phyloP scores from a whole-genome alignment of 2,888 invertebrate species.

The Endomychus coccineus region DNA sequence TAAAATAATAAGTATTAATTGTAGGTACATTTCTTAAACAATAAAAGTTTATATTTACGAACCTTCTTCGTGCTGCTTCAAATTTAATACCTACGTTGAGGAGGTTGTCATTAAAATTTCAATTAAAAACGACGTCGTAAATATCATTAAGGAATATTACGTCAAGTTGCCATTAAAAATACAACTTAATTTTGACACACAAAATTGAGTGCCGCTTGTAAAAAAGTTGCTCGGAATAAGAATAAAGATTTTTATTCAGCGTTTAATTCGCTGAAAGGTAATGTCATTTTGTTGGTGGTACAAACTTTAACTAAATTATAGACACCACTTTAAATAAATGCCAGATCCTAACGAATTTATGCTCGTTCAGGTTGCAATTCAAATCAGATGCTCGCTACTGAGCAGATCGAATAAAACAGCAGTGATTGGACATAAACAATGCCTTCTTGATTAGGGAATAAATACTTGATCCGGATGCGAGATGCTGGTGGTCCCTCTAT shows the following conservation, averaged over 20 bases:
- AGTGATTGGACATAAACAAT: conserved; percentile 41
- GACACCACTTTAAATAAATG: conserved; percentile 38
- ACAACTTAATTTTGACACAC: background rate
- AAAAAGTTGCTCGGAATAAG: no score
- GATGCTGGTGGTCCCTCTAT: conserved; percentile 38
- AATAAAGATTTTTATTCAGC: conserved; percentile 11
- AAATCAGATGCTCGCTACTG: conserved; percentile 37
- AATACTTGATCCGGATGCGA: conserved; percentile 34
- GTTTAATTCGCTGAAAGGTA: conserved; percentile 22
- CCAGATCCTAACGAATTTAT: conserved; percentile 40
- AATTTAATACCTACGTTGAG: no score
- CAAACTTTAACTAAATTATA: conserved; percentile 32
- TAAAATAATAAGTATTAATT: no score
- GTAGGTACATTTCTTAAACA: no score
- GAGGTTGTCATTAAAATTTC: no score
- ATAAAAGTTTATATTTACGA: no score
- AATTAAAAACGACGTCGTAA: no score
- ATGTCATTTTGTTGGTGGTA: conserved; percentile 24
- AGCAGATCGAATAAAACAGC: conserved; percentile 18
- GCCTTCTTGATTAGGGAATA: conserved; percentile 41
- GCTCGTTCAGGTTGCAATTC: conserved; percentile 38
- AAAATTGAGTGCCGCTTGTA: background rate
- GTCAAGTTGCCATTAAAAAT: no score
- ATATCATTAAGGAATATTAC: no score
- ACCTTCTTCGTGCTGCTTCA: no score